These are phyloP conservation scores for Eupeodes latifasciatus DNA, from an alignment of 2,888 invertebrate species.

Conservation along the genomic window DNA sequence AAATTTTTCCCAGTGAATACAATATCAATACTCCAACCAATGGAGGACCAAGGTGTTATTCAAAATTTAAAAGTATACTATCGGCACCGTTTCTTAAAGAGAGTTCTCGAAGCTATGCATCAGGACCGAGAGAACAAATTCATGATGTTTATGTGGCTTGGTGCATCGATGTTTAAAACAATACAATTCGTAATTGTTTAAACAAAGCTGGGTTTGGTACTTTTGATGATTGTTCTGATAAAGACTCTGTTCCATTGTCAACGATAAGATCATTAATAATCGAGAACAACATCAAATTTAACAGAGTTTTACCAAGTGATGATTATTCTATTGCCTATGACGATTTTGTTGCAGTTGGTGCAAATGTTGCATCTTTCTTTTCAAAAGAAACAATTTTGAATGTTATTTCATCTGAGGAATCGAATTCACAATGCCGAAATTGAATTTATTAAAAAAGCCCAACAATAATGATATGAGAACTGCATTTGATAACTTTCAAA, in stretches of 20 bases:
- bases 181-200: slow-evolving; percentile 35
- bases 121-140: slow-evolving; percentile 28
- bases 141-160: slow-evolving; percentile 21
- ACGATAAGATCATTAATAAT: slow-evolving; percentile 28
- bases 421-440: slow-evolving; percentile 33
- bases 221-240: slow-evolving; percentile 28
- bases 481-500: slow-evolving; percentile 34
- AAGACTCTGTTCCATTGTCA: slow-evolving; percentile 22
- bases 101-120: slow-evolving; percentile 19
- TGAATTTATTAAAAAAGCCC: slow-evolving; percentile 20
- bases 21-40: not conserved
- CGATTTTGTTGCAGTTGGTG: slow-evolving; percentile 12
- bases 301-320: slow-evolving; percentile 35
- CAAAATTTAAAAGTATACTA: slow-evolving; percentile 32
- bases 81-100: slow-evolving; percentile 22
- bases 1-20: not conserved
- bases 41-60: slow-evolving; percentile 8
- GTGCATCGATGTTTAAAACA: slow-evolving; percentile 22
- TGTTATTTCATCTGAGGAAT: slow-evolving; percentile 16
- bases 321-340: slow-evolving; percentile 26
- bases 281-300: slow-evolving; percentile 31
- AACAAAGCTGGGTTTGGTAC: slow-evolving; percentile 24
- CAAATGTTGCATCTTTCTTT: slow-evolving; percentile 2
- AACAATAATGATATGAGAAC: slow-evolving; percentile 28
- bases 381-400: slow-evolving; percentile 7